Evolutionary conservation across 2,113 vertebrate species (phyloP).

Genomic region (Ptilorrhoa leucosticta): DNA sequence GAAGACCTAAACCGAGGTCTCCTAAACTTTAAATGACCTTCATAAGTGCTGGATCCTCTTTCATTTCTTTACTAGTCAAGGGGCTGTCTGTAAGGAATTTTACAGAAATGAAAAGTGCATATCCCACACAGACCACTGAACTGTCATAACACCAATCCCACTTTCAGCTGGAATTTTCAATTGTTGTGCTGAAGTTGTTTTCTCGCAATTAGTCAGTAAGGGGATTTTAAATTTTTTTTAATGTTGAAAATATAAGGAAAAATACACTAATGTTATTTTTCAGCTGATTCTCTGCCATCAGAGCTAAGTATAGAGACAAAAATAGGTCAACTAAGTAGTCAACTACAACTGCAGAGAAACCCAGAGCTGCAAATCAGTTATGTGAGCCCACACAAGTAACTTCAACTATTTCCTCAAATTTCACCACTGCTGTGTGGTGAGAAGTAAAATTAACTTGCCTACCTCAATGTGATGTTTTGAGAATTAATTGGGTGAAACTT

Average conservation of each 20-base stretch:
- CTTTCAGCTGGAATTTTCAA: not conserved
- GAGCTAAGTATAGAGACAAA: not conserved
- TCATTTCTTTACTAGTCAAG: not conserved
- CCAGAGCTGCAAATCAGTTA: not conserved
- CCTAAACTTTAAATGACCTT: not conserved
- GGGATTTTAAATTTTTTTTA: not conserved
- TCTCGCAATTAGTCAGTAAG: not conserved
- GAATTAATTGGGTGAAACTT: not conserved
- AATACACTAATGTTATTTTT: not conserved
- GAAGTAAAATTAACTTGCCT: not conserved
- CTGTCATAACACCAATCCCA: conserved; percentile 1
- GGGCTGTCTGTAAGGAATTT: not conserved
- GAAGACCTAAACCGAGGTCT: not conserved
- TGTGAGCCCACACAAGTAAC: not conserved
- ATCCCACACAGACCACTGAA: not conserved
- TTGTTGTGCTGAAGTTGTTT: not conserved
- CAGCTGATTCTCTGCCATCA: not conserved
- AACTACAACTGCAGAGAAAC: not conserved
- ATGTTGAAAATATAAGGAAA: not conserved
- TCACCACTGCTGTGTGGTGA: not conserved
- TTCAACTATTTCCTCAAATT: not conserved
- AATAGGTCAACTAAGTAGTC: not conserved
- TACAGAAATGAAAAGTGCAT: not conserved
- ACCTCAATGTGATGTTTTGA: not conserved
- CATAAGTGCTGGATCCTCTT: not conserved